These are phyloP conservation scores for Zosterops pallidus DNA, from an alignment of 2,113 vertebrate genomes.

Conservation along the genomic window DNA sequence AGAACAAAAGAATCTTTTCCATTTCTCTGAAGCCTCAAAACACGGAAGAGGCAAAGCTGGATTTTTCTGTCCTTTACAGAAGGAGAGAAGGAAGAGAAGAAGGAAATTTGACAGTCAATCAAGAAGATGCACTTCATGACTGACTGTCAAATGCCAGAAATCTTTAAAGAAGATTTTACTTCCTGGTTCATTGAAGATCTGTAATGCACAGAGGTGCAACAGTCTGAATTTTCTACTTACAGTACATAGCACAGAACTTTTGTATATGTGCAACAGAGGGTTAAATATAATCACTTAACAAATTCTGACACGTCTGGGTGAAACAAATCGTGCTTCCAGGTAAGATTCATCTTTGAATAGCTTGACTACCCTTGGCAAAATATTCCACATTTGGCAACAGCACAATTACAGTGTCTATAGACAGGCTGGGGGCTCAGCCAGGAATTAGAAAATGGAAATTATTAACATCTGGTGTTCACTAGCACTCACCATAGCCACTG, in stretches of 20 bases:
- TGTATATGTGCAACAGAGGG: background rate
- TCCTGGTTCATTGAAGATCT: background rate
- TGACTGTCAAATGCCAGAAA: background rate
- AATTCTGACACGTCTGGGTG: background rate
- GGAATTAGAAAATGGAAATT: background rate
- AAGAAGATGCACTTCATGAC: accelerated
- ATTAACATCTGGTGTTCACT: background rate
- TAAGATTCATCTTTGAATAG: background rate
- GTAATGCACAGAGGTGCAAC: background rate
- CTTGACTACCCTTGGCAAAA: background rate
- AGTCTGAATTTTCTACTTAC: background rate
- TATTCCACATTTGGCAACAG: background rate
- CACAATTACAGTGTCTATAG: background rate
- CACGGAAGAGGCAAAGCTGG: background rate
- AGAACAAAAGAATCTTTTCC: background rate
- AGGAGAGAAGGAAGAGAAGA: background rate
- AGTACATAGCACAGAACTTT: background rate
- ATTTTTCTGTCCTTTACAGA: background rate
- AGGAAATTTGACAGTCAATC: background rate
- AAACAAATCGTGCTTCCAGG: background rate
- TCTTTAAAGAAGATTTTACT: background rate
- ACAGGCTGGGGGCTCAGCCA: background rate
- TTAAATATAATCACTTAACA: background rate
- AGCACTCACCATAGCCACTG: background rate
- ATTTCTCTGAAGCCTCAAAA: background rate